Conservation (phyloP, 2,113 vertebrate species). For the Pardalotus punctatus region DNA sequence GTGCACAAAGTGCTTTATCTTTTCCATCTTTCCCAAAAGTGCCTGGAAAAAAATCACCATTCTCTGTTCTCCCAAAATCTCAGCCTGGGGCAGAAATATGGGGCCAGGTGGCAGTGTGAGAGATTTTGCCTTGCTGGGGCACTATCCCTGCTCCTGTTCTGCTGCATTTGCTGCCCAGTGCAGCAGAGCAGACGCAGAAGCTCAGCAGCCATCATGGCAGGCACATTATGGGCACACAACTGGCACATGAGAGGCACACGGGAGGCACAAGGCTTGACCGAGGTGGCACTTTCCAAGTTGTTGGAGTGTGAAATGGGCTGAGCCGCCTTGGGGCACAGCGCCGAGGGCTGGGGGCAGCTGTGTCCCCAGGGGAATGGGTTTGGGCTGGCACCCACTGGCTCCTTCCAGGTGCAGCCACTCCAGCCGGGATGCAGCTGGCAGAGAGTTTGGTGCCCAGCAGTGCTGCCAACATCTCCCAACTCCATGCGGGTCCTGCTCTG, state of each 20-base stretch:
- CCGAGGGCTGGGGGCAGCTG: background rate
- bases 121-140: background rate
- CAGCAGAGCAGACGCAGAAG: accelerated
- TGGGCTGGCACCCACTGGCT: background rate
- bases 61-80: background rate
- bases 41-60: background rate
- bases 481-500: background rate
- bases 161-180: accelerated
- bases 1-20: background rate
- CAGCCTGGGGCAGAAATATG: background rate
- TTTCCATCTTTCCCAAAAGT: background rate
- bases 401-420: background rate
- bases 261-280: background rate
- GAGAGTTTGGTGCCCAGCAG: background rate
- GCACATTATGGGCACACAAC: background rate
- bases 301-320: background rate
- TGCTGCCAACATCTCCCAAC: accelerated
- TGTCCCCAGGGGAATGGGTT: accelerated
- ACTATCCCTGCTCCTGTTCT: background rate
- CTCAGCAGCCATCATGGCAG: background rate
- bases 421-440: background rate
- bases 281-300: background rate
- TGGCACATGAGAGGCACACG: background rate
- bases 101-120: background rate
- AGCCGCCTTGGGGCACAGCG: accelerated